Conservation (phyloP, 2,797 vertebrate genomes). For the Ptychadena robeensis region DNA sequence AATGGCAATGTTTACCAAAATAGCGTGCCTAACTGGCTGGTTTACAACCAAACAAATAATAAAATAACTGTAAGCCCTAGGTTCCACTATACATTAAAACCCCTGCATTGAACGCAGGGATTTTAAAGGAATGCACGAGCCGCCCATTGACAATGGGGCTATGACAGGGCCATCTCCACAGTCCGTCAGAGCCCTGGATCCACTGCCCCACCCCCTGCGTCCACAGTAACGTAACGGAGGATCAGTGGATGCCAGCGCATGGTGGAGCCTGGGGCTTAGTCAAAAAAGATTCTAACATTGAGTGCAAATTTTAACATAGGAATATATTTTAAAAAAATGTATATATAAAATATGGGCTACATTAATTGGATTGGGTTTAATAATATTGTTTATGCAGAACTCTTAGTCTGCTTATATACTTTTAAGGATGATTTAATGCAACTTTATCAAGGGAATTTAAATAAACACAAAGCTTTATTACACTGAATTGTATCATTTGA, state of each 20-base stretch:
- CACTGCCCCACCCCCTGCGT: too few relatives aligned
- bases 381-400: background rate
- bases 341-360: background rate
- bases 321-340: background rate
- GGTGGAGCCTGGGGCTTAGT: too few relatives aligned
- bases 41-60: too few relatives aligned
- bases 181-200: too few relatives aligned
- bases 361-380: background rate
- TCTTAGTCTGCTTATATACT: background rate
- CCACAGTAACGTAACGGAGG: too few relatives aligned
- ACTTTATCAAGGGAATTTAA: conserved; percentile 7
- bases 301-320: background rate
- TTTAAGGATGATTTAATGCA: background rate
- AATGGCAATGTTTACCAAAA: background rate
- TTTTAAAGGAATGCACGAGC: too few relatives aligned
- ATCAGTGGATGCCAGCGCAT: too few relatives aligned
- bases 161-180: too few relatives aligned
- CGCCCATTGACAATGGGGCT: too few relatives aligned
- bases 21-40: background rate
- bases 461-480: background rate
- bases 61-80: too few relatives aligned
- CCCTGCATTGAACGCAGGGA: too few relatives aligned
- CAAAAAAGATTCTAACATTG: background rate
- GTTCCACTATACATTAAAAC: too few relatives aligned
- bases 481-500: background rate